These are phyloP conservation scores for Tetragonula clypearis DNA, from an alignment of 1,140 invertebrate species.

Conservation along the genomic window DNA sequence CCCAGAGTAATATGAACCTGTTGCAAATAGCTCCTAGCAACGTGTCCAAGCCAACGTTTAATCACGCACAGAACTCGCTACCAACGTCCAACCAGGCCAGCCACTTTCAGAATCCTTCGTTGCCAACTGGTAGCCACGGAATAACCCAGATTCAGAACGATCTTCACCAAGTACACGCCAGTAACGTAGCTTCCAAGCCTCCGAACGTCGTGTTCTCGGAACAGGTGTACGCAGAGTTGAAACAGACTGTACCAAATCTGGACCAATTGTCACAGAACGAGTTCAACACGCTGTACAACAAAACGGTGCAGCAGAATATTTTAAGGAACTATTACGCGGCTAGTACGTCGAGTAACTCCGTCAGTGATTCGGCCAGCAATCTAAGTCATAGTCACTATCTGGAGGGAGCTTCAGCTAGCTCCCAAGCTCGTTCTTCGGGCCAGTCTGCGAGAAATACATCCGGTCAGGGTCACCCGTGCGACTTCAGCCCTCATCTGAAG, in stretches of 20 bases:
- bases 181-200: conserved; percentile 16
- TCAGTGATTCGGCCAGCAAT: conserved; percentile 38
- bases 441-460: conserved; percentile 34
- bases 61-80: conserved; percentile 33
- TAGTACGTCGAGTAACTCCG: conserved; percentile 28
- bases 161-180: conserved; percentile 54
- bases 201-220: conserved; percentile 68
- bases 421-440: conserved; percentile 13
- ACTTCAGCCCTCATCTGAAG: conserved; percentile 75
- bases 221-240: conserved; percentile 78
- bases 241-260: conserved; percentile 77
- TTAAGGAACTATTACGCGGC: conserved; percentile 75
- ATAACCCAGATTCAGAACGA: conserved; percentile 71
- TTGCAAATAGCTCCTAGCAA: conserved; percentile 40
- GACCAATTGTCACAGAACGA: conserved; percentile 79
- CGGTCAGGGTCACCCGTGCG: conserved; percentile 66
- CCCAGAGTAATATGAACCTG: conserved; percentile 36
- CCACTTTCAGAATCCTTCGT: conserved; percentile 3
- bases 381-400: conserved; percentile 53
- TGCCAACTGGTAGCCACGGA: conserved; percentile 33
- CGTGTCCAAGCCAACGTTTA: conserved; percentile 41
- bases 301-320: conserved; percentile 80
- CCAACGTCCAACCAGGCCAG: background rate
- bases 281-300: conserved; percentile 80
- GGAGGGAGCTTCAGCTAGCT: conserved; percentile 37